These are phyloP conservation scores for Pelagia noctiluca DNA, from an alignment of 30 jellyfish, hydroid and myxozoan species.

Conservation along the genomic window DNA sequence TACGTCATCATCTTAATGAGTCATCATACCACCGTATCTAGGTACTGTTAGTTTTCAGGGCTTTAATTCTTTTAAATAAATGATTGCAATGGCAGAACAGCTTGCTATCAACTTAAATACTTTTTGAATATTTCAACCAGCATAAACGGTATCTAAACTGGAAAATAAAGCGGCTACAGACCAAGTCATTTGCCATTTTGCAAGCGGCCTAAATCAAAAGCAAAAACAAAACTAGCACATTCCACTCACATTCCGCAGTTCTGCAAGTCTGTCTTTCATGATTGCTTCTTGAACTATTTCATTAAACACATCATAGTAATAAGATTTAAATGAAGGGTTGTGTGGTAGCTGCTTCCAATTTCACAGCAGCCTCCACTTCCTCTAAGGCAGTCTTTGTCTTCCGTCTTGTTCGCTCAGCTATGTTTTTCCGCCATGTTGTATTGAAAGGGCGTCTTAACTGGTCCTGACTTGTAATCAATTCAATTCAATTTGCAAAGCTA, in stretches of 20 bases:
- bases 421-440: conserved; percentile 12
- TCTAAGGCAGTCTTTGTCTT: not conserved
- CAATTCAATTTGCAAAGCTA: not conserved
- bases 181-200: not conserved
- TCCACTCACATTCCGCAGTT: conserved; percentile 84
- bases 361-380: not conserved
- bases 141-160: too few relatives aligned
- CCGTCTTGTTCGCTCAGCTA: not conserved
- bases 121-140: too few relatives aligned
- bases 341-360: not conserved
- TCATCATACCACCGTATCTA: too few relatives aligned
- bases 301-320: not conserved
- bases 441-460: not conserved
- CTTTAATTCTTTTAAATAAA: too few relatives aligned
- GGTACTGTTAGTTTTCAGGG: too few relatives aligned
- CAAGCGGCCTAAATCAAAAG: conserved; percentile 8
- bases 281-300: not conserved
- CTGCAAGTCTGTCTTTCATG: conserved; percentile 91
- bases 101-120: too few relatives aligned
- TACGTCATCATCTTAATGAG: too few relatives aligned
- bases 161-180: too few relatives aligned
- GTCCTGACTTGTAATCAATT: not conserved
- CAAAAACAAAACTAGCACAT: not conserved
- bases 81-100: too few relatives aligned
- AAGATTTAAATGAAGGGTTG: not conserved